Percentiles rank a stretch among this genome's conserved stretches.
Evolutionary conservation across 2,888 invertebrate genomes (phyloP).

Genomic region (Craniophora ligustri): DNA sequence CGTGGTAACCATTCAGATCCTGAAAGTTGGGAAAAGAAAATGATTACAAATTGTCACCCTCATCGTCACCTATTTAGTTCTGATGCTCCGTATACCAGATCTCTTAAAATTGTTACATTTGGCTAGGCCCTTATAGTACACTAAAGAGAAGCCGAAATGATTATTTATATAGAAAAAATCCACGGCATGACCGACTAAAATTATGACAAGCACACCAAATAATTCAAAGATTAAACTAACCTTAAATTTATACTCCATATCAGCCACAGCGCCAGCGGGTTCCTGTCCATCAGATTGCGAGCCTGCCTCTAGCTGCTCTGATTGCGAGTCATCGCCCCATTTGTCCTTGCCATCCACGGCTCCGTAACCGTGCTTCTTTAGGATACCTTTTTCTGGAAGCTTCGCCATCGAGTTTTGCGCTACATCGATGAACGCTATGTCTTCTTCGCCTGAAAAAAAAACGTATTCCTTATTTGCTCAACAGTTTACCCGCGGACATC

Average conservation of each 20-base stretch:
- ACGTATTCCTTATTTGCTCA: no score
- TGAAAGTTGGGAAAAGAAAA: conserved; percentile 83
- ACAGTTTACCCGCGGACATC: no score
- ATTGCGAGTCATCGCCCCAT: conserved; percentile 92
- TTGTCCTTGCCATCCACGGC: conserved; percentile 92
- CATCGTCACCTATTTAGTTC: conserved; percentile 3
- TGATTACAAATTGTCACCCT: not conserved
- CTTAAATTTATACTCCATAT: conserved; percentile 95
- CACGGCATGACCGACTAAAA: no score
- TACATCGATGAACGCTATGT: conserved; percentile 95
- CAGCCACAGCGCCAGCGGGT: conserved; percentile 91
- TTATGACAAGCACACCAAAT: not conserved
- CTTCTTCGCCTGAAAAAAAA: conserved; percentile 92
- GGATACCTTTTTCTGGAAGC: conserved; percentile 96
- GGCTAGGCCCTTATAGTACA: no score
- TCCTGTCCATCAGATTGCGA: conserved; percentile 92
- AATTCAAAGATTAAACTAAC: conserved; percentile 68
- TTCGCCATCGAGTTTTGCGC: conserved; percentile 92
- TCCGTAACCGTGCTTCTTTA: conserved; percentile 96
- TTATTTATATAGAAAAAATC: no score
- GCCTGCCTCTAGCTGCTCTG: conserved; percentile 91
- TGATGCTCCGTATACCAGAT: no score
- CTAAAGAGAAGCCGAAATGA: no score
- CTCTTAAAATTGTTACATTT: no score
- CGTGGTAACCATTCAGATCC: conserved; percentile 97